Percentiles rank a stretch among this genome's conserved stretches.
Conservation (phyloP, 2,888 invertebrate species). For the Clanis bilineata region DNA sequence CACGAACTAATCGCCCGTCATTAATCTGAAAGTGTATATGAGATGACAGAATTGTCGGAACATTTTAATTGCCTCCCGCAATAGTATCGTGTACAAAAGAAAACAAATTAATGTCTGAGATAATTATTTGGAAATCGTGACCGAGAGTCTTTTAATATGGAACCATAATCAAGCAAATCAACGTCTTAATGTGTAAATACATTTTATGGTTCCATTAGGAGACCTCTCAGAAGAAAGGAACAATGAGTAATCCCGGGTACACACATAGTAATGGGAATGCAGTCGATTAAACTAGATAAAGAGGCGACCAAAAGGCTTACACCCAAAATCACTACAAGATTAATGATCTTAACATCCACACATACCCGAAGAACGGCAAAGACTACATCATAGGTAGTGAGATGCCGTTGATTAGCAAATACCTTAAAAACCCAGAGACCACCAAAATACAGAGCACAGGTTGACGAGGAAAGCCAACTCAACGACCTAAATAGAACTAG, state of each 20-base stretch:
- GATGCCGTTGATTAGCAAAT: too few relatives aligned
- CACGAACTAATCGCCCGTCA: constrained; percentile 6
- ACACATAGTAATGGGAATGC: too few relatives aligned
- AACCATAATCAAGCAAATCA: not conserved
- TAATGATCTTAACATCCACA: too few relatives aligned
- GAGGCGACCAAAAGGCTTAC: too few relatives aligned
- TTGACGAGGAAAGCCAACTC: not conserved
- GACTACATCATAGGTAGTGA: too few relatives aligned
- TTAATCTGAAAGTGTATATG: constrained; percentile 11
- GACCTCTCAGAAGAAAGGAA: not conserved
- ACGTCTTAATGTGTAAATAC: not conserved
- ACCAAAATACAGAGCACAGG: too few relatives aligned
- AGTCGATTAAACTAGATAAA: too few relatives aligned
- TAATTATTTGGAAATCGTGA: constrained; percentile 7
- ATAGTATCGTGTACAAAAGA: constrained; percentile 5
- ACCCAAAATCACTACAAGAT: too few relatives aligned
- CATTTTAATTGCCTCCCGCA: constrained; percentile 14
- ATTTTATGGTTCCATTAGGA: not conserved
- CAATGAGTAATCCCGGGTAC: not conserved
- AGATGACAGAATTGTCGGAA: constrained; percentile 14
- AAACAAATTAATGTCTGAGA: constrained; percentile 6
- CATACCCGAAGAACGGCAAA: too few relatives aligned
- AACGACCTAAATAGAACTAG: not conserved
- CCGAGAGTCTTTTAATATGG: not conserved
- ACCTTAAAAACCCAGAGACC: too few relatives aligned